phyloP scores from a whole-genome alignment of 2,797 vertebrate species.

The Sebastes flavidus region DNA sequence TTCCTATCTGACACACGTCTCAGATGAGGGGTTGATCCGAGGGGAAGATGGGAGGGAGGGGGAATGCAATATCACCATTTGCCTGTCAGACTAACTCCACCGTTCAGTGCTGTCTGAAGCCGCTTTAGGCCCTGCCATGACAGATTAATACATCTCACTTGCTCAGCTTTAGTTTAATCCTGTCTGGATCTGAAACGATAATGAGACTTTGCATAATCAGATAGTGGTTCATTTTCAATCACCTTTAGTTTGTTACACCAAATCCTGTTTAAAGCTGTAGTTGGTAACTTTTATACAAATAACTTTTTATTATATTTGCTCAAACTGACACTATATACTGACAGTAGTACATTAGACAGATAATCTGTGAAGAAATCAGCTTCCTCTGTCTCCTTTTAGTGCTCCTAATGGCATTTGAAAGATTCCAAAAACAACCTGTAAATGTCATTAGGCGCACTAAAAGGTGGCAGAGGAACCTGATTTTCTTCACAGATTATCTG shows the following conservation, averaged over 20 bases:
- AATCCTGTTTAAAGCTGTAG: not conserved
- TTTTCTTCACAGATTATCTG: too few relatives aligned
- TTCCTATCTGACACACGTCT: slow-evolving; percentile 58
- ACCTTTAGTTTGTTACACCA: not conserved
- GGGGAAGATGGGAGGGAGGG: not conserved
- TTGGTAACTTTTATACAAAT: not conserved
- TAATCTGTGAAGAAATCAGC: not conserved
- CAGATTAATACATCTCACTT: slow-evolving; percentile 37
- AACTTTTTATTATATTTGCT: not conserved
- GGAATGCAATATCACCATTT: slow-evolving; percentile 50
- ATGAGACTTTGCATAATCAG: slow-evolving; percentile 25
- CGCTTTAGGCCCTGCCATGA: slow-evolving; percentile 16
- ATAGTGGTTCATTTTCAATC: not conserved
- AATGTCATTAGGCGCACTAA: too few relatives aligned
- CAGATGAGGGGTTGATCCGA: slow-evolving; percentile 38
- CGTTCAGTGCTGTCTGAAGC: slow-evolving; percentile 23
- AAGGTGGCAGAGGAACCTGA: too few relatives aligned
- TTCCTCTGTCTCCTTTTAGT: not conserved
- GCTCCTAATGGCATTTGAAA: too few relatives aligned
- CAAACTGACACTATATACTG: not conserved
- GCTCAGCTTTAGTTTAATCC: slow-evolving; percentile 34
- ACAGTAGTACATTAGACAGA: not conserved
- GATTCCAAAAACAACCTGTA: too few relatives aligned
- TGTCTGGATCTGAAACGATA: slow-evolving; percentile 26
- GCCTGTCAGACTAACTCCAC: slow-evolving; percentile 43